Evolutionary conservation across 2,113 vertebrate species (phyloP).

Genomic region (Bubo blakistoni): DNA sequence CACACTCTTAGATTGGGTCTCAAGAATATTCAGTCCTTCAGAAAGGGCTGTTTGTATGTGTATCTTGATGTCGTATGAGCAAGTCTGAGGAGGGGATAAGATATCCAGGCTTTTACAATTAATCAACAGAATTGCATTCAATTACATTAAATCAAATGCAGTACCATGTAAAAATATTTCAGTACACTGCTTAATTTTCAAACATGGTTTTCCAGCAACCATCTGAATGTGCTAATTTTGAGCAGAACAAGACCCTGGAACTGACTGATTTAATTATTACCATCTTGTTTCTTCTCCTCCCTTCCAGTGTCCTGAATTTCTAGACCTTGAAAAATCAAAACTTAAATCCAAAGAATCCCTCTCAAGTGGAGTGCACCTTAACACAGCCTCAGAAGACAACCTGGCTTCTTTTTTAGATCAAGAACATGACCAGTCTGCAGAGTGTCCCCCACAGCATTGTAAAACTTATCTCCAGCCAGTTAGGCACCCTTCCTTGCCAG

Average conservation of each 20-base stretch:
- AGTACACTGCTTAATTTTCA: neutral
- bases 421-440: slow-evolving; percentile 67
- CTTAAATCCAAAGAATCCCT: slow-evolving; percentile 90
- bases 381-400: slow-evolving; percentile 82
- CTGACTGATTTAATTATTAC: neutral
- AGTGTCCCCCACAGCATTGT: slow-evolving; percentile 71
- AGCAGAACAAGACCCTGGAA: neutral
- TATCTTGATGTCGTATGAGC: neutral
- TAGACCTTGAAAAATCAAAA: slow-evolving; percentile 80
- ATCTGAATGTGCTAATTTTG: neutral
- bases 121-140: neutral
- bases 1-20: neutral
- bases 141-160: neutral
- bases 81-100: neutral
- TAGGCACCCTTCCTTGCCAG: slow-evolving; percentile 82
- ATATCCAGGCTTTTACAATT: neutral
- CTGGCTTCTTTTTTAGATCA: slow-evolving; percentile 80
- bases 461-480: slow-evolving; percentile 80
- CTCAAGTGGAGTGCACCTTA: slow-evolving; percentile 77
- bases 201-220: neutral
- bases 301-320: slow-evolving; percentile 81
- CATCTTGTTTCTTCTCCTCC: slow-evolving; percentile 43
- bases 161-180: neutral
- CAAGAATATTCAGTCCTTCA: neutral
- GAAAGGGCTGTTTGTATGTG: neutral